Evolutionary conservation across 35 echinoderm and acorn worm species (phyloP).

Genomic region (Ophioderma brevispina): DNA sequence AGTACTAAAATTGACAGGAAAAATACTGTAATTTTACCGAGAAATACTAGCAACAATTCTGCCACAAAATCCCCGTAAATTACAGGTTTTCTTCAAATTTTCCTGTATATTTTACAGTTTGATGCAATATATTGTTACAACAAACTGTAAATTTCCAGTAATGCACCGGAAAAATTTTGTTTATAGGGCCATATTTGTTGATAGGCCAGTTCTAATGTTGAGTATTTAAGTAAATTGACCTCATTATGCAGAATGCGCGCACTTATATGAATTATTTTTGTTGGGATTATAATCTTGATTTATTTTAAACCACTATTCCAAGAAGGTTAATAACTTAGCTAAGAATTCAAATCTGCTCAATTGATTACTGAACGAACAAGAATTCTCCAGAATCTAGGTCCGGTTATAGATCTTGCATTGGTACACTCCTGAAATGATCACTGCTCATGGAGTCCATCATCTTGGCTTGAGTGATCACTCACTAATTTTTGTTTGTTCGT

Average conservation of each 20-base stretch:
- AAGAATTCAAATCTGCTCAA: background rate
- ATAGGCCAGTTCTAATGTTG: background rate
- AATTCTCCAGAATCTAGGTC: too few species aligned
- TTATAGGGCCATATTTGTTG: too few species aligned
- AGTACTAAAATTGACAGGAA: too few species aligned
- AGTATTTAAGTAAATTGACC: background rate
- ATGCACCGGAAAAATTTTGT: too few species aligned
- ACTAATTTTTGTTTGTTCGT: too few species aligned
- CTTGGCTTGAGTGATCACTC: slow-evolving; percentile 2
- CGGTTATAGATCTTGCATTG: slow-evolving; percentile 21
- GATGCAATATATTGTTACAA: too few species aligned
- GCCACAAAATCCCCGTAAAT: too few species aligned
- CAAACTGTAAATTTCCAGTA: too few species aligned
- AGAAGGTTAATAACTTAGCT: slow-evolving; percentile 12
- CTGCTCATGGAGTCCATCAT: background rate
- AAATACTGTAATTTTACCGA: too few species aligned
- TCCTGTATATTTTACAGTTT: too few species aligned
- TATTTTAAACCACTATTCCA: background rate
- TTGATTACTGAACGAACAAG: slow-evolving; percentile 10
- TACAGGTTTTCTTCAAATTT: too few species aligned
- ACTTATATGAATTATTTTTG: slow-evolving; percentile 10
- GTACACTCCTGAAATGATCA: slow-evolving; percentile 10
- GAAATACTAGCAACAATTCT: too few species aligned
- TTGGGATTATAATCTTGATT: slow-evolving; percentile 9
- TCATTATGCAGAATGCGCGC: background rate